Base-by-base conservation (phyloP, 2,888 invertebrate species). In the Philaethria dido region DNA sequence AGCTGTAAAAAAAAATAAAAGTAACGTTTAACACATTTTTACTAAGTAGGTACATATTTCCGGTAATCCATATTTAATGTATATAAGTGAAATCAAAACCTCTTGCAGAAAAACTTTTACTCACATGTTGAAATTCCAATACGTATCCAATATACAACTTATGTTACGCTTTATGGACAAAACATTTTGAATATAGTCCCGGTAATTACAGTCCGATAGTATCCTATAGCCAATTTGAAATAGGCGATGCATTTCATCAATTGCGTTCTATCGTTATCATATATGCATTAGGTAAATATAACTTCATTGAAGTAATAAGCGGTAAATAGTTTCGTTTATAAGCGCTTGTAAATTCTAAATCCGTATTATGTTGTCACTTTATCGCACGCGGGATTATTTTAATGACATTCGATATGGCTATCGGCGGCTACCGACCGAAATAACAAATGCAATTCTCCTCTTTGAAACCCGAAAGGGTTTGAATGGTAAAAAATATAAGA, bases 311-410 rank as follows among this genome's bases (percentile, higher is more conserved):
- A 54, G 65, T 66, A 68, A 71, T 72, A 69, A 71, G 69, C 62
- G 71, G 64, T 45, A 71, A 69, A 72, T 66, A 69, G 61, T 72
- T 71, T 71, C 66, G 62, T 69, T 66, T 69, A 64, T 67, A 67
- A 66, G 64, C 69, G 66, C 73, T 69, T 77, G 76, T 75, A 75
- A 80, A 82, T 78, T 81, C 80, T 79, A 82, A 81, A 79, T 80
- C 76, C 73, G 78, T 76, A 77, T 78, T 75, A 80, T 76, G 76
- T 75, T 78, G 78, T 77, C 80, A 74, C 72, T 76, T 68, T 69
- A 66, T 69, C 75, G 68, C 71, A 70, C 69, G 69, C 68, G 71
- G 77, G 83, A 84, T 86, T 84, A 86, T 78, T 77, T 80, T 85
- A 81, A 86, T 85, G 84, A 80, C 79, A 80, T 60, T 60, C 45